Base-by-base conservation (phyloP, 1,140 invertebrate genomes). In the Zaprionus nigranus region DNA sequence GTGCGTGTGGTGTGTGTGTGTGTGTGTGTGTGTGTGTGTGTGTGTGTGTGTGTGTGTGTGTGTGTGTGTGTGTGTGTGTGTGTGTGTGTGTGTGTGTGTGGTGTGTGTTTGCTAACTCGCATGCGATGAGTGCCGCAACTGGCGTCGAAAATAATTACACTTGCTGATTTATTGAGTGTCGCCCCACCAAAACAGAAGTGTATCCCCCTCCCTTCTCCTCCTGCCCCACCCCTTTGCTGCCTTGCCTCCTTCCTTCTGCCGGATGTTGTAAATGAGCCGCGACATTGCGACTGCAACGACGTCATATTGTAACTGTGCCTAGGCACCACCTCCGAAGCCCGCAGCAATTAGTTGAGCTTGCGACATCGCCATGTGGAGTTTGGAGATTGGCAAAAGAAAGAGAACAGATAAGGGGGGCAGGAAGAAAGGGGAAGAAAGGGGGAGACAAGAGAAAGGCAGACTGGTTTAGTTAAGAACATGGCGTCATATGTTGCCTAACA, bases 81-180 rank as follows among this genome's bases (percentile, higher is more conserved):
- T 36, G 12, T 64, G 30, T 60, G 30, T 60, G 12, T 49, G 12
- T 71, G 30, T 60, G 30, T 61, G n/a, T 51, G 6, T 30, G 28
- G 30, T 60, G 30, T 61, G n/a, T 51, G n/a, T 65, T 30, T 58
- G 53, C 63, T 54, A 66, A 67, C 28, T 68, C 72, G 68, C 81
- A 60, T 74, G 75, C 56, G 36, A 46, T 60, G 77, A 87, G 69
- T 72, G 54, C 63, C 67, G 43, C 63, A 81, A 71, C 49, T 58
- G 84, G 84, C 84, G 83, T 88, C 76, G 73, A 80, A 88, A 88
- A 87, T 87, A 87, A 87, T 87, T 87, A 87, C 78, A 88, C 84
- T 88, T 84, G 83, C 83, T 87, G 83, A 87, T 87, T 87, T 87
- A 87, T 88, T 87, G 81, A 88, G 84, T 87, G 84, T 80, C 75